A percentile compares a stretch with the other conserved stretches of the same genome.
These are phyloP conservation scores for Mycetomoellerius zeteki DNA, from an alignment of 1,140 invertebrate genomes.

Conservation along the genomic window DNA sequence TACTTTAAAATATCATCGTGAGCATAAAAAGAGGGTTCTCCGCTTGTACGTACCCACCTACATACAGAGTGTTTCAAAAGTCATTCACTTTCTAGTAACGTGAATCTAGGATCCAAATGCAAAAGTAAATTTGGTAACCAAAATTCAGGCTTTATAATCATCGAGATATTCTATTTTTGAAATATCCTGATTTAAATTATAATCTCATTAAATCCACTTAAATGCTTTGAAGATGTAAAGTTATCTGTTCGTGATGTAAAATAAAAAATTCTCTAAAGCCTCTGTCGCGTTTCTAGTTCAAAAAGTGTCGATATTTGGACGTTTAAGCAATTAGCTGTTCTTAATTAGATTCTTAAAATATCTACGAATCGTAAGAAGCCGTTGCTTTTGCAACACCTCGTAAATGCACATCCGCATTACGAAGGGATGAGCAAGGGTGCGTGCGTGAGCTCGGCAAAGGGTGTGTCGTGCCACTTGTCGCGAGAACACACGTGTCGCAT, in stretches of 20 bases:
- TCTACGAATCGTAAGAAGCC: neutral
- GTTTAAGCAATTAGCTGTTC: neutral
- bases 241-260: neutral
- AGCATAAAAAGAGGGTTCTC: constrained; percentile 79
- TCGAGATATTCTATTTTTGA: neutral
- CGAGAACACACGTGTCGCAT: constrained; percentile 84
- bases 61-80: constrained; percentile 64
- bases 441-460: constrained; percentile 62
- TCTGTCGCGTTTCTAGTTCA: neutral
- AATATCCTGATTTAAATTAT: constrained; percentile 1
- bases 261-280: neutral
- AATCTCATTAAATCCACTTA: neutral
- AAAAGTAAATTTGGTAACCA: neutral
- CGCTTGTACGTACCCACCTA: neutral
- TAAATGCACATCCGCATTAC: constrained; percentile 47
- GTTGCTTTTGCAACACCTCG: constrained; percentile 43
- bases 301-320: neutral
- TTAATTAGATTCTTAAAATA: neutral
- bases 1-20: constrained; percentile 86
- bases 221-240: neutral
- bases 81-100: neutral
- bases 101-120: neutral
- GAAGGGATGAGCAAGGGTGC: constrained; percentile 54
- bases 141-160: neutral
- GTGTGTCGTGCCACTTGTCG: constrained; percentile 84